Conservation (phyloP, 2,113 vertebrate species). For the Charadrius vociferus region DNA sequence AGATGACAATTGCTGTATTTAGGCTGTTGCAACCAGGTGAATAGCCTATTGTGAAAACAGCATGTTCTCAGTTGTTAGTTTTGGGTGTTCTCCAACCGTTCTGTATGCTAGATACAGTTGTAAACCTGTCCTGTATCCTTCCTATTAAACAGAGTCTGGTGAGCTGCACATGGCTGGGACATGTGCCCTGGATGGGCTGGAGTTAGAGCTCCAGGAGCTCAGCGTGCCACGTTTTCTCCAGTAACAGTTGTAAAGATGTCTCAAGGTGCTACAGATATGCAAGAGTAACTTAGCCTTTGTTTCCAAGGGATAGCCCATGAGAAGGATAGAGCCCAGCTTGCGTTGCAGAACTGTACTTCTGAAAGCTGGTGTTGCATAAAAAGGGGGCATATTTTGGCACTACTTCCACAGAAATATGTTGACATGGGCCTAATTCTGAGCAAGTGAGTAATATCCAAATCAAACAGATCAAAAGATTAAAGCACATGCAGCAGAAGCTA, state of each 20-base stretch:
- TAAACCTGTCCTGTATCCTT: background rate
- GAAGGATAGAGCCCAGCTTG: background rate
- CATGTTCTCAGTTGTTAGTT: background rate
- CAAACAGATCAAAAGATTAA: background rate
- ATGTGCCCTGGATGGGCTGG: rapidly evolving
- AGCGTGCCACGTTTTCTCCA: rapidly evolving
- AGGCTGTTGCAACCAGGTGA: background rate
- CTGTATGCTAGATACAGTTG: background rate
- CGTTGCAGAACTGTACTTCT: background rate
- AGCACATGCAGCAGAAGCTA: rapidly evolving
- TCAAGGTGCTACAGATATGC: background rate
- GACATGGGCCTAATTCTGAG: background rate
- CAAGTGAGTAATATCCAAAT: background rate
- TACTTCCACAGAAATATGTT: background rate
- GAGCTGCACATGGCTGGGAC: background rate
- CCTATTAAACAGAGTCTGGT: background rate
- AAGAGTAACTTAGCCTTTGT: background rate
- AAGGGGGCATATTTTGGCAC: background rate
- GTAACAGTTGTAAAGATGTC: background rate
- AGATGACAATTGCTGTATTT: background rate
- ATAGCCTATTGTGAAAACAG: background rate
- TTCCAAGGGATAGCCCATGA: background rate
- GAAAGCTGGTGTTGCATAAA: background rate
- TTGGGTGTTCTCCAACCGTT: background rate
- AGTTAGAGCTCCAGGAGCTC: background rate